These are phyloP conservation scores for Leptobrachium leishanense DNA, from an alignment of 2,113 vertebrate species.

Conservation along the genomic window DNA sequence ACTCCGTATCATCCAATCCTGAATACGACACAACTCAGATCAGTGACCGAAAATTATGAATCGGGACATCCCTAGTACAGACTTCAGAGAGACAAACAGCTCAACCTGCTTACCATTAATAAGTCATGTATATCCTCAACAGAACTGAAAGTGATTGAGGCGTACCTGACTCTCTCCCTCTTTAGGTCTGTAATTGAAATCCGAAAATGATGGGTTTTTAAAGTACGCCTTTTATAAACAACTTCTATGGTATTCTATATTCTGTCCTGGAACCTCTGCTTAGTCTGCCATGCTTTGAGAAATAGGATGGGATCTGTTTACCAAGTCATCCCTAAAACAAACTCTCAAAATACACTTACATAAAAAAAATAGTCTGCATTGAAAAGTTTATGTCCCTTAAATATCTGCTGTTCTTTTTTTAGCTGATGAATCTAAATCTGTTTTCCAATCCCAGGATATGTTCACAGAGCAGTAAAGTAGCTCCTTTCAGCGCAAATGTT, in stretches of 20 bases:
- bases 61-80: no score
- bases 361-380: neutral
- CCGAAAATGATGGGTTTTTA: no score
- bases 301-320: neutral
- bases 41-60: no score
- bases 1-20: no score
- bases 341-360: neutral
- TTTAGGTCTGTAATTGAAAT: no score
- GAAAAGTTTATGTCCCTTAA: constrained; percentile 17
- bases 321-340: neutral
- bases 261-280: neutral
- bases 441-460: constrained; percentile 16
- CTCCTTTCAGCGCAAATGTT: constrained; percentile 14
- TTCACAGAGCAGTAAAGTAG: constrained; percentile 37
- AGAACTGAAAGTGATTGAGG: no score
- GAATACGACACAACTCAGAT: no score
- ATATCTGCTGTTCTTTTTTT: constrained; percentile 10
- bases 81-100: no score
- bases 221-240: no score
- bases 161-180: no score
- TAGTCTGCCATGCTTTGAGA: neutral
- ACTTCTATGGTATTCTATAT: neutral
- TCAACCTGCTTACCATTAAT: no score
- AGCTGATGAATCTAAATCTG: constrained; percentile 36
- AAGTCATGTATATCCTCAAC: no score